Percentiles rank a stretch among this genome's conserved stretches.
Evolutionary conservation across 2,888 invertebrate genomes (phyloP).

Genomic region (Heterodera filipjevi): DNA sequence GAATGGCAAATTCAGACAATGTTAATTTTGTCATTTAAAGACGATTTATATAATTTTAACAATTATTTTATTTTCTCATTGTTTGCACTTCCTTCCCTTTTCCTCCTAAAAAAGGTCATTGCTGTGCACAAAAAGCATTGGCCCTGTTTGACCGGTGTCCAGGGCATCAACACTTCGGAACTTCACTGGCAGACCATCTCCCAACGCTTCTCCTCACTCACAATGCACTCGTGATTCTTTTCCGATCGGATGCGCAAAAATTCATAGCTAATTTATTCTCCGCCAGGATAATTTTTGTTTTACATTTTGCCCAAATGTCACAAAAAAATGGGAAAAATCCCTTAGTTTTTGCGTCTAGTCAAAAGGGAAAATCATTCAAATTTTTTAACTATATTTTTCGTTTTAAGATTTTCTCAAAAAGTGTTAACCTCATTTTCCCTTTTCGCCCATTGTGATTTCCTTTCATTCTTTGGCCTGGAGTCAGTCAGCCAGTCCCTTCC

Average conservation of each 20-base stretch:
- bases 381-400: neutral
- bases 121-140: constrained; percentile 63
- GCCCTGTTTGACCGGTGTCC: constrained; percentile 57
- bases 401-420: too few relatives aligned
- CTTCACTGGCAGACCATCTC: constrained; percentile 48
- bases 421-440: neutral
- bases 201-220: constrained; percentile 47
- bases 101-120: constrained; percentile 43
- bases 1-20: too few relatives aligned
- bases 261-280: neutral
- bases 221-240: constrained; percentile 38
- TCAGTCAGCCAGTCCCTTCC: neutral
- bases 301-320: neutral
- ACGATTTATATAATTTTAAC: neutral
- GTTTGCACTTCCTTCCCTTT: neutral
- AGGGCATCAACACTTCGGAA: constrained; percentile 56
- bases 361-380: neutral
- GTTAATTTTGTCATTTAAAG: too few relatives aligned
- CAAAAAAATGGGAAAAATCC: neutral
- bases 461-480: neutral
- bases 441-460: neutral
- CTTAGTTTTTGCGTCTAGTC: constrained; percentile 11
- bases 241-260: neutral
- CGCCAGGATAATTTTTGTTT: neutral
- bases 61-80: neutral